Conservation (phyloP, 2,888 invertebrate genomes). For the Entomobrya proxima region DNA sequence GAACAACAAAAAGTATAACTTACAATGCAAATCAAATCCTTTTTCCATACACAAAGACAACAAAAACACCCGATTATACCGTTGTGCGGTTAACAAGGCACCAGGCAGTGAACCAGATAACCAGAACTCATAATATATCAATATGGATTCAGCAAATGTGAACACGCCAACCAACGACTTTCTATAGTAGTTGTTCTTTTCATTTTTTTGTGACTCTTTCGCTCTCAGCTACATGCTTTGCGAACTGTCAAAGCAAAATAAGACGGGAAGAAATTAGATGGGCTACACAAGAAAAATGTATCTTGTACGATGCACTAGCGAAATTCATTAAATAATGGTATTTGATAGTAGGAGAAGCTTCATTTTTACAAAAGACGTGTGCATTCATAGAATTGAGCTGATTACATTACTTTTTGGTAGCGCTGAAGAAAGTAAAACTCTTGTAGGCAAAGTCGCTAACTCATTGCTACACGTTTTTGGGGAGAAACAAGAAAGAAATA, state of each 20-base stretch:
- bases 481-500: conserved; percentile 11
- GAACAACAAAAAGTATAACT: not conserved
- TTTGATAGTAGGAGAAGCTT: conserved; percentile 26
- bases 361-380: not conserved
- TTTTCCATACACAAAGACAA: conserved; percentile 6
- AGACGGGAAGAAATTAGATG: conserved; percentile 23
- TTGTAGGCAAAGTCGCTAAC: not conserved
- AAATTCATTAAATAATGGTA: conserved; percentile 51
- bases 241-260: conserved; percentile 1
- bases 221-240: not conserved
- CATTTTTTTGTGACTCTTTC: not conserved
- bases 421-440: not conserved
- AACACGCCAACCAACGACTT: not conserved
- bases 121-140: conserved; percentile 10
- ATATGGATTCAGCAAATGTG: conserved; percentile 38
- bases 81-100: conserved; percentile 1
- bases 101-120: not conserved
- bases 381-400: not conserved
- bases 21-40: conserved; percentile 9
- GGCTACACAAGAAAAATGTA: conserved; percentile 7
- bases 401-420: conserved; percentile 38
- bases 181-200: not conserved
- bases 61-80: conserved; percentile 15
- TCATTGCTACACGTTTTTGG: not conserved
- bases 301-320: conserved; percentile 32